phyloP scores from a whole-genome alignment of 2,113 vertebrate genomes.

The Hemicordylus capensis region DNA sequence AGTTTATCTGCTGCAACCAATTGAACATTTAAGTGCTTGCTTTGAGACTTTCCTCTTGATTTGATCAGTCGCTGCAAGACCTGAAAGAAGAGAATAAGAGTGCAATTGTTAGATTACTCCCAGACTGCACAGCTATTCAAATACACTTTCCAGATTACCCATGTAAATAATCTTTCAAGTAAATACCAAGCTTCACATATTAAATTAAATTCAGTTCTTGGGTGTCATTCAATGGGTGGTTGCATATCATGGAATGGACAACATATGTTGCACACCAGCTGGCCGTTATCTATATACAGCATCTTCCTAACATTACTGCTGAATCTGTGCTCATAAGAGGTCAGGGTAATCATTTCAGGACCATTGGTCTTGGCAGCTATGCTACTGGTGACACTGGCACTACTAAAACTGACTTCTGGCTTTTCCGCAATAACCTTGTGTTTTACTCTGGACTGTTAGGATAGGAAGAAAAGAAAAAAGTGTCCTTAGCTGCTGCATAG shows the following conservation, averaged over 20 bases:
- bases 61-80: conserved; percentile 97
- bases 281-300: neutral
- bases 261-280: neutral
- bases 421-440: neutral
- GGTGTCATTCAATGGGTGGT: neutral
- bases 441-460: neutral
- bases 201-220: neutral
- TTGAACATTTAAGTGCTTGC: conserved; percentile 98
- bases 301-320: neutral
- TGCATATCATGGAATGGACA: neutral
- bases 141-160: accelerated
- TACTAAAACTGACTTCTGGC: neutral
- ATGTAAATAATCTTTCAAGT: neutral
- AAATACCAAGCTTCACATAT: neutral
- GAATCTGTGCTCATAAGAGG: neutral
- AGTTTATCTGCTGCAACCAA: conserved; percentile 97
- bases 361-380: neutral
- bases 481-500: neutral
- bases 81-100: conserved; percentile 71
- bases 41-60: conserved; percentile 97
- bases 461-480: neutral
- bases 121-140: neutral
- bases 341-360: neutral
- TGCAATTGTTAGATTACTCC: neutral
- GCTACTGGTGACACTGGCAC: neutral